phyloP scores from a whole-genome alignment of 2,113 vertebrate genomes.

The Herpetotheres cachinnans region DNA sequence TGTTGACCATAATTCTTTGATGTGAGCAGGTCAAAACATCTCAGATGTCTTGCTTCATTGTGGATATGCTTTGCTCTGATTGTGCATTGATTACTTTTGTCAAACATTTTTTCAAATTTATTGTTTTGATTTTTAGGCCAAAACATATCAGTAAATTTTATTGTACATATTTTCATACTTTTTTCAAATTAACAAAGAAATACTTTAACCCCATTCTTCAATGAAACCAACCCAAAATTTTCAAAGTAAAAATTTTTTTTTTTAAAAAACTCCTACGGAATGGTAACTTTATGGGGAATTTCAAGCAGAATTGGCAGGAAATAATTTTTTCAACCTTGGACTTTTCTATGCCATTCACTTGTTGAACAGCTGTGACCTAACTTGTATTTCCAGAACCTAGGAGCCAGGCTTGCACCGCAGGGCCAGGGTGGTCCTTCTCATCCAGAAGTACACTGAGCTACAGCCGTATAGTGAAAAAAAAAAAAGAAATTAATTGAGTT shows the following conservation, averaged over 20 bases:
- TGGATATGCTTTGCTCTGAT: not conserved
- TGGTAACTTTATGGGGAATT: not conserved
- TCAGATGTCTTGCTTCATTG: not conserved
- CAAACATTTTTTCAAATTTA: not conserved
- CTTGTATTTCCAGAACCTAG: not conserved
- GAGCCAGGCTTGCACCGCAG: not conserved
- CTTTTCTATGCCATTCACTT: not conserved
- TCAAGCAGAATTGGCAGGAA: not conserved
- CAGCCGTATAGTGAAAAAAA: not conserved
- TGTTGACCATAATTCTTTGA: not conserved
- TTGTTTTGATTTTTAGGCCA: not conserved
- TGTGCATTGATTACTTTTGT: not conserved
- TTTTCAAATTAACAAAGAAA: not conserved
- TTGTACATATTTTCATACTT: not conserved
- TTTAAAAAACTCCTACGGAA: rapidly evolving
- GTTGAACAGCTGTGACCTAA: not conserved
- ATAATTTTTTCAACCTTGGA: not conserved
- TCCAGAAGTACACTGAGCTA: not conserved
- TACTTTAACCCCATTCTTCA: not conserved
- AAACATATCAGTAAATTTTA: not conserved
- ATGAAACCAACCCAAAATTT: not conserved
- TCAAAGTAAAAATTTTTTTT: not conserved
- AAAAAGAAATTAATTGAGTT: not conserved
- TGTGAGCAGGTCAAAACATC: not conserved
- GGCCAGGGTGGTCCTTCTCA: not conserved